Evolutionary conservation across 30 jellyfish, hydroid and myxozoan species (phyloP), one percentile per base, ranked within the genome.

Genomic region (Nemopilema nomurai): DNA sequence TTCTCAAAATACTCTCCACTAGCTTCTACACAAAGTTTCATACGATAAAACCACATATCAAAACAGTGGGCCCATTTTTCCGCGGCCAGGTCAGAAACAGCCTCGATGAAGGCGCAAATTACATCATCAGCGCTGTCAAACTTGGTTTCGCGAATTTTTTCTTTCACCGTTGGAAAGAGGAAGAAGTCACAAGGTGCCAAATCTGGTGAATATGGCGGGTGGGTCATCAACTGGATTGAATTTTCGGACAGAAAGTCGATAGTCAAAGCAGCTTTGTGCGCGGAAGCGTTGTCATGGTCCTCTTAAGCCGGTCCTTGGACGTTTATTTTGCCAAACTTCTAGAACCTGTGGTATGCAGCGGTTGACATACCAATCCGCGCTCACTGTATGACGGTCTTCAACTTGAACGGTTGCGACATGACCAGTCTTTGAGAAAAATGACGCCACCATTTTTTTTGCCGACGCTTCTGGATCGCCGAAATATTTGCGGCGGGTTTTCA

Each of bases 141-240:
- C 72, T 63, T 63, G 72, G 72, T 63, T 63, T 22, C n/a, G 29
- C 29, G 29, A 63, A 63, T 63, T 63, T 63, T n/a, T 63, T 63
- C 29, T 24, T 20, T 63, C 73, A 25, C 18, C 27, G 73, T 25
- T 63, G 18, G 29, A 25, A 65, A 65, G 67, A 66, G 82, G 25
- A 66, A 81, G 90, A 81, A 66, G 73, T 81, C 86, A 81, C 90
- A 81, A 29, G 86, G 86, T 81, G 90, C 90, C 75, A 81, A 67
- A 69, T 81, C 86, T 33, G 90, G 86, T 50, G 75, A 76, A 76
- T 76, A 76, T 51, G 33, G 85, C 29, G 64, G 85, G 74, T 76
- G 85, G 85, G 85, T 51, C 70, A 76, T 28, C 25, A 76, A 21
- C 27, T 51, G 73, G 74, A 52, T 50, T 6, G 52, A 28, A 76